Conservation (phyloP, 2,797 vertebrate genomes). For the Yasuhikotakia modesta region DNA sequence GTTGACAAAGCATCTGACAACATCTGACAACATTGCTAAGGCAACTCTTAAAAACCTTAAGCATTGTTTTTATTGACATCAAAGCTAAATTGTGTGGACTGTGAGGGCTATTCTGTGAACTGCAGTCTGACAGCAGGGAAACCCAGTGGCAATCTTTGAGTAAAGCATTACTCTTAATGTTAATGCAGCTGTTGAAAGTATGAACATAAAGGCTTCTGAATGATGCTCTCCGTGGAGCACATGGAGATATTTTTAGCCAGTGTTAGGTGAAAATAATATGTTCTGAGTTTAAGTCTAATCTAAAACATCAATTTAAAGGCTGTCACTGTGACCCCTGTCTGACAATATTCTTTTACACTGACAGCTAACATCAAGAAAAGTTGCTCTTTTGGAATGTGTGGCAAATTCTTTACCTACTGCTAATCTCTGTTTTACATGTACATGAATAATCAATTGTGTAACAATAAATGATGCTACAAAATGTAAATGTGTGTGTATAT, state of each 20-base stretch:
- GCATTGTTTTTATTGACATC: background rate
- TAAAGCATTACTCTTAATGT: slow-evolving; percentile 7
- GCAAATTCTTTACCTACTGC: slow-evolving; percentile 4
- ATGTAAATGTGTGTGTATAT: background rate
- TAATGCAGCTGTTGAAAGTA: slow-evolving; percentile 1
- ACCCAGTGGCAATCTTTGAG: slow-evolving; percentile 7
- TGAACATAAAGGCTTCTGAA: background rate
- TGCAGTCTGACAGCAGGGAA: slow-evolving; percentile 3
- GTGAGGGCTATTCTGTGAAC: background rate
- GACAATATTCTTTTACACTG: slow-evolving; percentile 24
- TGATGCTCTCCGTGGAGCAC: slow-evolving; percentile 4
- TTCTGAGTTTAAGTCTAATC: slow-evolving; percentile 30
- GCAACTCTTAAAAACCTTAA: slow-evolving; percentile 11
- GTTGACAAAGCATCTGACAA: slow-evolving; percentile 33
- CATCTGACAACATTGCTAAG: slow-evolving; percentile 7
- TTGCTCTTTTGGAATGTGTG: background rate
- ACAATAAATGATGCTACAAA: background rate
- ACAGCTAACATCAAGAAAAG: slow-evolving; percentile 44
- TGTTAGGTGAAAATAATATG: slow-evolving; percentile 32
- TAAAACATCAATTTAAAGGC: slow-evolving; percentile 16
- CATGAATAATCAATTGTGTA: slow-evolving; percentile 24
- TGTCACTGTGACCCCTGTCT: slow-evolving; percentile 15
- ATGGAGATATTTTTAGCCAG: slow-evolving; percentile 21
- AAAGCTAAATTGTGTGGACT: background rate
- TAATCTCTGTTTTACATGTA: slow-evolving; percentile 14